Evolutionary conservation across 2,888 invertebrate species (phyloP), one percentile per base, ranked within the genome.

Genomic region (Marronus borbonicus): DNA sequence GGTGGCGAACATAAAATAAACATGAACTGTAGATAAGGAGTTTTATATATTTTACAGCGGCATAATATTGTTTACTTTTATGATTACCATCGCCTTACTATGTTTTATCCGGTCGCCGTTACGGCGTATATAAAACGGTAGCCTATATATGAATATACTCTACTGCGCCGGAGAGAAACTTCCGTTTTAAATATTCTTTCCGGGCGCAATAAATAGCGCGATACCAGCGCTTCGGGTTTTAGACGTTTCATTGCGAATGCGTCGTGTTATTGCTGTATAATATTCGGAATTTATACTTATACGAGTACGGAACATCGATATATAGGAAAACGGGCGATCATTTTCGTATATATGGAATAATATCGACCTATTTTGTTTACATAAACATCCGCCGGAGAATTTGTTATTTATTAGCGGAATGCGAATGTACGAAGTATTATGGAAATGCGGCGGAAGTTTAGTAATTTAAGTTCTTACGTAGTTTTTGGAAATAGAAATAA

Each of bases 1-100:
- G 79, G 80, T 82, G 83, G 81, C 80, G 82, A 80, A 83, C 83
- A 84, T 85, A 85, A 84, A 85, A 85, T 85, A 85, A 84, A 85
- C 85, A 85, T 85, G 85, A 85, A 84, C 78, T 80, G 80, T 76
- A 80, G 81, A 81, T 81, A 83, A 82, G 80, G 81, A 83, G 79
- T 83, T 83, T 83, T 82, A 81, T 82, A 72, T 72, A 82, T 83
- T 82, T 82, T 82, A 83, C 81, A 81, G 78, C 79, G 77, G 76
- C 69, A 79, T 80, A 82, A 80, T 80, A 76, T 79, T 82, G 76
- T 78, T 78, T 78, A 76, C 78, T 72, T 74, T 76, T 78, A 78
- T 76, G 78, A 78, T 78, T 78, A 78, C 78, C 78, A 78, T 78
- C 75, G 49, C 75, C 69, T 78, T 78, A 76, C 78, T 66, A 62